Conservation (phyloP, 2,888 invertebrate genomes). For the Cecidostiba fungosa region DNA sequence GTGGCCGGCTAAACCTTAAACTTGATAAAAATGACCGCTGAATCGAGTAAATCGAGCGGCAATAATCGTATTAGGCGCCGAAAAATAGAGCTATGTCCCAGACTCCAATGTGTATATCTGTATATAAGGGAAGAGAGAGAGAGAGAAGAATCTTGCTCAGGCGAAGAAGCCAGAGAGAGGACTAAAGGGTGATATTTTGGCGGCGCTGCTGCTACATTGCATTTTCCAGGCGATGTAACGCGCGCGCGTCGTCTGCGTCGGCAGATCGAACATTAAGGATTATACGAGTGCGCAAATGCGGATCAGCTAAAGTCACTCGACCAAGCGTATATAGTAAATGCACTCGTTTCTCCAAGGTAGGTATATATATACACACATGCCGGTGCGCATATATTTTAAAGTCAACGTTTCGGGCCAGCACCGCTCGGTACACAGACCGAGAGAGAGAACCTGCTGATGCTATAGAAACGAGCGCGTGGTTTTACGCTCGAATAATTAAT, state of each 20-base stretch:
- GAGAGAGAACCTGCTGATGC: background rate
- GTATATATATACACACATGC: background rate
- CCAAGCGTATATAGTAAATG: background rate
- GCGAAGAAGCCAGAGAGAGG: background rate
- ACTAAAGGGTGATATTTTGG: conserved; percentile 31
- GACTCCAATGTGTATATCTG: background rate
- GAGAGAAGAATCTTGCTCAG: background rate
- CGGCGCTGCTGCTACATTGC: conserved; percentile 11
- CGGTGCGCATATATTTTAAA: background rate
- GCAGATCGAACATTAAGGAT: conserved; percentile 42
- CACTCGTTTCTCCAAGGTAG: background rate
- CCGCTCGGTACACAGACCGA: background rate
- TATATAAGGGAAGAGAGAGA: too few relatives aligned
- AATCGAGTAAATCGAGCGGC: conserved; percentile 55
- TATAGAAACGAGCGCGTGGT: background rate
- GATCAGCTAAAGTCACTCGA: conserved; percentile 16
- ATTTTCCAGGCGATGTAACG: conserved; percentile 36
- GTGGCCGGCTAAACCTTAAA: conserved; percentile 43
- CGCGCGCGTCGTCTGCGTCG: background rate
- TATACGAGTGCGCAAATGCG: conserved; percentile 10
- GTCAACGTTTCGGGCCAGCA: background rate
- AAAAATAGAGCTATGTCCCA: conserved; percentile 24
- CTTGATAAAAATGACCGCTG: conserved; percentile 59
- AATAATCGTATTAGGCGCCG: conserved; percentile 48
- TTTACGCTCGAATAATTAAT: conserved; percentile 29